Conservation (phyloP, 2,797 vertebrate genomes). For the Sebastolobus alascanus region DNA sequence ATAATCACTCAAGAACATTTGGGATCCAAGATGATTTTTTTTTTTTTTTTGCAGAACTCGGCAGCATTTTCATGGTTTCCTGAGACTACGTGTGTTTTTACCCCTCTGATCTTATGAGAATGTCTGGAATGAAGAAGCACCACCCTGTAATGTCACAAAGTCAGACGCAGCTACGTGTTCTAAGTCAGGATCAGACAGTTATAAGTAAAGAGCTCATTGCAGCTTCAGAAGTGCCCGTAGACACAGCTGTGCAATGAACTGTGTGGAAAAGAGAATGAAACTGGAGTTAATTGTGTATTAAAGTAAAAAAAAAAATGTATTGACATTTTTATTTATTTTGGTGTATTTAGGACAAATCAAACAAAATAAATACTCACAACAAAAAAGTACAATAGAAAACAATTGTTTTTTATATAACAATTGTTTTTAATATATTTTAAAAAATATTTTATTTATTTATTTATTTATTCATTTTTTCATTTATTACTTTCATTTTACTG, state of each 20-base stretch:
- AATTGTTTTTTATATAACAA: no score
- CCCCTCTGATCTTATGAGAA: conserved; percentile 53
- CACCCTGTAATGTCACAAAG: conserved; percentile 38
- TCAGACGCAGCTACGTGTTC: conserved; percentile 5
- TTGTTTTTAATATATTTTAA: no score
- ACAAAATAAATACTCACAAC: not conserved
- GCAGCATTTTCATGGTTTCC: conserved; percentile 16
- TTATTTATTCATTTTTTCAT: no score
- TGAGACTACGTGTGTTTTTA: not conserved
- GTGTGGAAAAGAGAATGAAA: not conserved
- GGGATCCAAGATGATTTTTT: conserved; percentile 15
- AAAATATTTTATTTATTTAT: no score
- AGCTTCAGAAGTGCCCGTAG: not conserved
- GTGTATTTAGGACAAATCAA: not conserved
- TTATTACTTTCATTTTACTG: no score
- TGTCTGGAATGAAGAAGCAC: conserved; percentile 58
- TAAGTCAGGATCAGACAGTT: conserved; percentile 5
- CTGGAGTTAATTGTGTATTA: not conserved
- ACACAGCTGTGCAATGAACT: not conserved
- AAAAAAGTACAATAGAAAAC: not conserved
- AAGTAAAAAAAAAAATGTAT: not conserved
- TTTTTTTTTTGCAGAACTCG: not conserved
- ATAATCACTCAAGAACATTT: conserved; percentile 49
- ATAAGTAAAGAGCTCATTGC: not conserved
- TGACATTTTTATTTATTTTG: not conserved